phyloP scores from a whole-genome alignment of 2,888 invertebrate genomes.

The Neocrepidodera transversa region DNA sequence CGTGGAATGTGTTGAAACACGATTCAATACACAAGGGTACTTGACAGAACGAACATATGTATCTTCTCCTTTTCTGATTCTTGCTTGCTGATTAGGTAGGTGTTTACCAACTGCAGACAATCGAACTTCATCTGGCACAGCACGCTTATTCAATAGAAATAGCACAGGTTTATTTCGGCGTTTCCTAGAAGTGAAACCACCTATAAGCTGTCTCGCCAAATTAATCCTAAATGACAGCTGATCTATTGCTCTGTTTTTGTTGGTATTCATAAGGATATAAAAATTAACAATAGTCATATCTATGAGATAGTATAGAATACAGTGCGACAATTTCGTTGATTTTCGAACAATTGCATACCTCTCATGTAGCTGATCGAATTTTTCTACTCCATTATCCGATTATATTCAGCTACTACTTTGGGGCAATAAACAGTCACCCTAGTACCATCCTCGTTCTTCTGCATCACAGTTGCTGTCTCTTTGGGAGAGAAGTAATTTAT shows the following conservation, averaged over 20 bases:
- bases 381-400: slow-evolving; percentile 23
- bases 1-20: slow-evolving; percentile 24
- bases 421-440: slow-evolving; percentile 9
- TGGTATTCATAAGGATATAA: slow-evolving; percentile 12
- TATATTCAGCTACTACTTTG: slow-evolving; percentile 12
- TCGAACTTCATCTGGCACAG: slow-evolving; percentile 16
- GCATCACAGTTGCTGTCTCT: background rate
- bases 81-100: slow-evolving; percentile 3
- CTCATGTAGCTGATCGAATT: slow-evolving; percentile 14
- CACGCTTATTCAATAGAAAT: slow-evolving; percentile 15
- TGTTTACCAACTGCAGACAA: slow-evolving; percentile 21
- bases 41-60: slow-evolving; percentile 11
- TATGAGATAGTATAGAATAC: slow-evolving; percentile 10
- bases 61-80: slow-evolving; percentile 11
- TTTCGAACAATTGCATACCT: slow-evolving; percentile 1
- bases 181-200: too few species aligned
- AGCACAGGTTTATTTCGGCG: slow-evolving; percentile 19
- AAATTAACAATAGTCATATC: slow-evolving; percentile 17
- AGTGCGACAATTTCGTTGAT: slow-evolving; percentile 15
- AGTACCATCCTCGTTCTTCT: background rate
- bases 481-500: slow-evolving; percentile 18
- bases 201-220: slow-evolving; percentile 22
- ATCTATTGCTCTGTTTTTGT: background rate
- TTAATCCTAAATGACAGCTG: slow-evolving; percentile 16
- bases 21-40: slow-evolving; percentile 16